Evolutionary conservation across 2,797 vertebrate species (phyloP), one percentile per base, ranked within the genome.

Genomic region (Mastacembelus armatus): DNA sequence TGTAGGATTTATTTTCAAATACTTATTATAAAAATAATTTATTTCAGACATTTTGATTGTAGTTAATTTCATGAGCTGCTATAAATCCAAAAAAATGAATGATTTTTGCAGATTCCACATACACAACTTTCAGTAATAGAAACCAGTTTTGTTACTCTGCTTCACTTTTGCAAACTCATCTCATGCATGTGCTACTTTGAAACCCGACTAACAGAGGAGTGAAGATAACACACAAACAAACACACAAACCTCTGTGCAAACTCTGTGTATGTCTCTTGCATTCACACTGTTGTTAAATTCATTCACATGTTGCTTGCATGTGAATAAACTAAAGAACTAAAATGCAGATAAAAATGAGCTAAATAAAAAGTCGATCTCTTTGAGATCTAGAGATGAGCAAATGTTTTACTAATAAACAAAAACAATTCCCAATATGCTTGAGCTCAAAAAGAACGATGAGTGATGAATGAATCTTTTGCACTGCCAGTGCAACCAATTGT

Each of bases 81-180:
- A 59, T 27, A 49, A 15, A 16, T 69, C 24, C 16, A 42, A 54
- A 7, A 7, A 44, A 45, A n/a, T 8, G 48, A 55, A 50, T 33
- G 8, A 5, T 27, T 32, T 2, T 4, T 44, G 29, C 40, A 56
- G 18, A 48, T n/a, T 51, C 16, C 35, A 29, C 63, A 56, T 24
- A 45, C 27, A 29, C 45, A 49, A 32, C 21, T 42, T 43, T 21
- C 3, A 33, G 50, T 22, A 66, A 81, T 29, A 6, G n/a, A 73
- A 63, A 71, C 45, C 69, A 78, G 55, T 60, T 50, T 56, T 44
- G 50, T 74, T 66, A 52, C 18, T 39, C 42, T 39, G 39, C 68
- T 66, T 66, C 48, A 72, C 71, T 76, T 33, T 38, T 75, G 43
- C 69, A 78, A 33, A 69, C 51, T 43, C 32, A 16, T 80, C 73